Conservation (phyloP, 2,797 vertebrate species). For the Denticeps clupeoides region DNA sequence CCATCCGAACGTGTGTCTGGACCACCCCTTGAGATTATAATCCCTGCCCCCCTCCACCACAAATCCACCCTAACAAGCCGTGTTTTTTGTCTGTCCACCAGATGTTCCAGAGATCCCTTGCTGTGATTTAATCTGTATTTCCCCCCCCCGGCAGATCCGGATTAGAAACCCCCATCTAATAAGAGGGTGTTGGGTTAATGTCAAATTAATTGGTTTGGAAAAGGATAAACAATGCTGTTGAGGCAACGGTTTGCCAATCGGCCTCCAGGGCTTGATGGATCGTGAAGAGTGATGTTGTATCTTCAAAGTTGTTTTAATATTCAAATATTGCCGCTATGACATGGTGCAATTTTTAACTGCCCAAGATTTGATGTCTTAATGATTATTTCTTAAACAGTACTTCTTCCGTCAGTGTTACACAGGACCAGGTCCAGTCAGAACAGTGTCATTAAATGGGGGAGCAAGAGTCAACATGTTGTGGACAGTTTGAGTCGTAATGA, state of each 20-base stretch:
- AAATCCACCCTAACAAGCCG: slow-evolving; percentile 8
- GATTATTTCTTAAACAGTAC: too few relatives aligned
- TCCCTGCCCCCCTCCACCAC: background rate
- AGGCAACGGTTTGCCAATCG: background rate
- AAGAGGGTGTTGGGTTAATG: background rate
- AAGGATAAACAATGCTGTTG: slow-evolving; percentile 3
- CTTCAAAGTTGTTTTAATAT: too few relatives aligned
- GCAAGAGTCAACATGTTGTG: too few relatives aligned
- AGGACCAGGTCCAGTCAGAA: too few relatives aligned
- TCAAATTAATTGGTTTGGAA: background rate
- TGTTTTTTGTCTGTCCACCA: slow-evolving; percentile 25
- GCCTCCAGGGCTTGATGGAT: slow-evolving; percentile 2
- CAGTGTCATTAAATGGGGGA: too few relatives aligned
- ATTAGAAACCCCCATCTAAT: slow-evolving; percentile 5
- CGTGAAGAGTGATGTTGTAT: too few relatives aligned
- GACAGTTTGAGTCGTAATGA: too few relatives aligned
- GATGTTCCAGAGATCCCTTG: slow-evolving; percentile 13
- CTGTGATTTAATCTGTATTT: slow-evolving; percentile 15
- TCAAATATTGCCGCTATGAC: too few relatives aligned
- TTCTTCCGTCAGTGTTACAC: too few relatives aligned
- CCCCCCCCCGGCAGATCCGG: background rate
- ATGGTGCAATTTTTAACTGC: too few relatives aligned
- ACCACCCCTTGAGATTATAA: background rate
- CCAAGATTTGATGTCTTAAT: too few relatives aligned
- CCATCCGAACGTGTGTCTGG: background rate